A percentile compares a stretch with the other conserved stretches of the same genome.
Conservation (phyloP, 2,113 vertebrate species). For the Tragelaphus buxtoni region DNA sequence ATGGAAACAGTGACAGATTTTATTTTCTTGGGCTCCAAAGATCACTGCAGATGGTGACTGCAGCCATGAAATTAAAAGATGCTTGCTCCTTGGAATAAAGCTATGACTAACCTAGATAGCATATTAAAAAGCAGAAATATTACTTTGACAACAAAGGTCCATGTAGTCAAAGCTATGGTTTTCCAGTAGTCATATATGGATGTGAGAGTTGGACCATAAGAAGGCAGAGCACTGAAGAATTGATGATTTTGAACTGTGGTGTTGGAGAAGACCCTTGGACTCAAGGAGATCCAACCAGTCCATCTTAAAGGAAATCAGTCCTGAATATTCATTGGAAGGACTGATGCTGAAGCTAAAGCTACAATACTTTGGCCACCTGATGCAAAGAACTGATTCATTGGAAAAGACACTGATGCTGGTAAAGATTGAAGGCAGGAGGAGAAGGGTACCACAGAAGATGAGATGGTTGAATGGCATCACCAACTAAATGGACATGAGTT, state of each 20-base stretch:
- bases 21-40: background rate
- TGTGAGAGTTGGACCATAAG: background rate
- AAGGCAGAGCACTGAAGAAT: background rate
- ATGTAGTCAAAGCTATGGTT: background rate
- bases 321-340: background rate
- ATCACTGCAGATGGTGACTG: background rate
- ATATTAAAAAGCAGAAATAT: background rate
- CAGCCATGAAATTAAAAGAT: background rate
- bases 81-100: background rate
- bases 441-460: background rate
- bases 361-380: background rate
- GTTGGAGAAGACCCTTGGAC: background rate
- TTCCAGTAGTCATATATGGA: background rate
- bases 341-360: background rate
- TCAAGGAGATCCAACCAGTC: background rate
- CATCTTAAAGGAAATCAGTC: background rate
- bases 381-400: background rate
- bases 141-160: background rate
- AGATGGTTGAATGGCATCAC: background rate
- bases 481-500: background rate
- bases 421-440: background rate
- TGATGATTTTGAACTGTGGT: background rate
- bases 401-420: background rate
- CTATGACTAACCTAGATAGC: background rate
- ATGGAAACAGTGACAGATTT: background rate